Percentiles rank a stretch among this genome's conserved stretches.
These are phyloP conservation scores for Lepus oiostolus DNA, from an alignment of 2,797 vertebrate species.

Conservation along the genomic window DNA sequence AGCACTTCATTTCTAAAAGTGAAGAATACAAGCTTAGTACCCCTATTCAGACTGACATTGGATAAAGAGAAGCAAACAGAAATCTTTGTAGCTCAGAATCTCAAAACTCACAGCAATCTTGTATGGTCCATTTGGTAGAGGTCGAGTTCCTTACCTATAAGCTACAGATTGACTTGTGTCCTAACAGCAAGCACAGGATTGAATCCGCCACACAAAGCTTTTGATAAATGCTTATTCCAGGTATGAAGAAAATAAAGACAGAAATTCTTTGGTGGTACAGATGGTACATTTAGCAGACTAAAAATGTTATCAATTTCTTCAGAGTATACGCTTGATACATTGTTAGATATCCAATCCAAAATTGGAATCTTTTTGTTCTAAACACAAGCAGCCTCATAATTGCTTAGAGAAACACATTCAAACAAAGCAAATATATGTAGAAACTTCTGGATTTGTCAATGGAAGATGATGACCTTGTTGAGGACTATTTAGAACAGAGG, in stretches of 20 bases:
- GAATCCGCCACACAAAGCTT: background rate
- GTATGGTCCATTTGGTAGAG: background rate
- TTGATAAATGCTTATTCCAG: background rate
- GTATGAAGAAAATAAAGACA: constrained; percentile 15
- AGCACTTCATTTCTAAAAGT: background rate
- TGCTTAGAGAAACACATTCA: constrained; percentile 63
- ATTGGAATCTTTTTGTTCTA: constrained; percentile 58
- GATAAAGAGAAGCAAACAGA: background rate
- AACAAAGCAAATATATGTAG: constrained; percentile 5
- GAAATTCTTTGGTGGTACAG: constrained; percentile 32
- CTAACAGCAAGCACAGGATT: background rate
- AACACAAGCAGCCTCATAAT: constrained; percentile 64
- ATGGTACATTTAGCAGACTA: constrained; percentile 13
- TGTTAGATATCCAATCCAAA: constrained; percentile 41
- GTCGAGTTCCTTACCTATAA: background rate
- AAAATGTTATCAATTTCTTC: constrained; percentile 13
- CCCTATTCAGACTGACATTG: background rate
- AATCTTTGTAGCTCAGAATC: background rate
- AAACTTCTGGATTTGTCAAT: constrained; percentile 13
- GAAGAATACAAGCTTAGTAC: background rate
- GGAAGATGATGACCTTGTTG: constrained; percentile 10
- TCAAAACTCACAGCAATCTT: background rate
- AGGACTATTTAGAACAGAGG: background rate
- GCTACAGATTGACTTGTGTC: background rate
- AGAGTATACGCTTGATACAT: background rate